These are phyloP conservation scores for Hylaea fasciaria DNA, from an alignment of 2,888 invertebrate species.

Conservation along the genomic window DNA sequence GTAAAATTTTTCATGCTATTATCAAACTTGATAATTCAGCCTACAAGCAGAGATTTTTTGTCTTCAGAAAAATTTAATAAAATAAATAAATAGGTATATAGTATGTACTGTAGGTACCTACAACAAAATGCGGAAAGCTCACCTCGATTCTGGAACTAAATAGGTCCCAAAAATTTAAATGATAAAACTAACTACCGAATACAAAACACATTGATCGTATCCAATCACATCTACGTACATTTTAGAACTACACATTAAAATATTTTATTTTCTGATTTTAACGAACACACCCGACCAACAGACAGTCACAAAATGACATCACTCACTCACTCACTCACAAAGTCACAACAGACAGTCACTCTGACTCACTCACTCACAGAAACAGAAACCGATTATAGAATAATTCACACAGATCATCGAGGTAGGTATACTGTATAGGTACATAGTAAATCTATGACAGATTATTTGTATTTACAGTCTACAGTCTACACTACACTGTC, in stretches of 20 bases:
- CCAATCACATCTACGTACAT: not conserved
- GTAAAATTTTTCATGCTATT: no score
- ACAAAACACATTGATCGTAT: not conserved
- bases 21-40: no score
- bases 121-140: conserved; percentile 4
- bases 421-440: no score
- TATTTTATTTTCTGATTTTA: conserved; percentile 3
- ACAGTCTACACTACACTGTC: no score
- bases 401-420: no score
- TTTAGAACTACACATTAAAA: not conserved
- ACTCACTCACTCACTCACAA: not conserved
- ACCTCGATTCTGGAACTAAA: conserved; percentile 11
- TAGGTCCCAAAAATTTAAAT: conserved; percentile 4
- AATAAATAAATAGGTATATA: not conserved
- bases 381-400: no score
- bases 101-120: no score
- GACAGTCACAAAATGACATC: conserved; percentile 2
- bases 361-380: no score
- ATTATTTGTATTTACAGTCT: no score
- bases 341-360: no score
- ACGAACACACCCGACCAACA: conserved; percentile 26
- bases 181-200: conserved; percentile 4
- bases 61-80: not conserved
- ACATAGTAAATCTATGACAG: no score
- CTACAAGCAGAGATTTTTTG: not conserved